Evolutionary conservation across 2,888 invertebrate genomes (phyloP), one percentile per base, ranked within the genome.

Genomic region (Alentia gelatinosa): DNA sequence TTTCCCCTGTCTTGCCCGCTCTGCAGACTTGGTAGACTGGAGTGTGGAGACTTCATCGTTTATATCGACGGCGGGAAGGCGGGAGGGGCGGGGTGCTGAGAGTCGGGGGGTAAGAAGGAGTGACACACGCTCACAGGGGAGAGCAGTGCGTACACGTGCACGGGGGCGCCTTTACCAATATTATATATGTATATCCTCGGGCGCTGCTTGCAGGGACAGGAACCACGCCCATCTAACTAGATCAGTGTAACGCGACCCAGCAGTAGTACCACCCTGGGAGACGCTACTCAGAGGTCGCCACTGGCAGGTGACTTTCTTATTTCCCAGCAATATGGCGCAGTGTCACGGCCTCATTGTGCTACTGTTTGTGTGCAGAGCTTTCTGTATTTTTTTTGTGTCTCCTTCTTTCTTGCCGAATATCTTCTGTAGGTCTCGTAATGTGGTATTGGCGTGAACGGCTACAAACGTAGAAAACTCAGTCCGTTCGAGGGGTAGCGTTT

Each of bases 171-270:
- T 79, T 79, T 79, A 7, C 79, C 79, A 9, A 79, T 79, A 79
- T 79, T 79, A 79, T 68, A 68, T 68, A 68, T 39, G 39, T 35
- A 79, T 79, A 79, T 79, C 79, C 79, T 19, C 5, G 15, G 39
- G 79, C 39, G 35, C 79, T n/a, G n/a, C n/a, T 79, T 19, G 23
- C 79, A 79, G 37, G 39, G 79, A 35, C 79, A 35, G 26, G 79
- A 39, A 39, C 79, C 79, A 79, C 79, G 37, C 79, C 79, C 79
- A 79, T 37, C 79, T 79, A 35, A 79, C 79, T 35, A 79, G 19
- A 39, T 79, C 79, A 79, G 79, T 35, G n/a, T 74, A 26, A 47
- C 19, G 63, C 63, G 15, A 63, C 63, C 26, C n/a, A n/a, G n/a
- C 63, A 9, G 19, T n/a, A 9, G 63, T 12, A n/a, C n/a, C n/a